Evolutionary conservation across 2,113 vertebrate genomes (phyloP).

Genomic region (Myrmophylax atrothorax): DNA sequence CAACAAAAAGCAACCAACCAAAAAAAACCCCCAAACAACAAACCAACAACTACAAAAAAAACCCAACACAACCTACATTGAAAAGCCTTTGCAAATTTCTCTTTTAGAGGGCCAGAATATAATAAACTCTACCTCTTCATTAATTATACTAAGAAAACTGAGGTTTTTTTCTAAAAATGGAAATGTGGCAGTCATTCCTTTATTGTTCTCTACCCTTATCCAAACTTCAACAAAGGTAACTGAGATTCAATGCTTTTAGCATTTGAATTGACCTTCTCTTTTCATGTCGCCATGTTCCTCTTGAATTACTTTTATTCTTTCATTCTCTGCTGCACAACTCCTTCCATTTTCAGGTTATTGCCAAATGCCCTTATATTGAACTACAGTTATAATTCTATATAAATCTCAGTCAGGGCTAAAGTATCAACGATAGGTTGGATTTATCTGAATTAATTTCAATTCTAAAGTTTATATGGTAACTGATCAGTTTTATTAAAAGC

Average conservation of each 20-base stretch:
- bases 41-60: too few relatives aligned
- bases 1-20: fast-evolving
- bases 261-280: background rate
- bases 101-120: background rate
- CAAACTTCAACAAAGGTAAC: background rate
- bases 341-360: background rate
- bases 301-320: background rate
- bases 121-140: background rate
- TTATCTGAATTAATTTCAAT: background rate
- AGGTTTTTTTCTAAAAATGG: background rate
- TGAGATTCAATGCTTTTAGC: background rate
- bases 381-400: background rate
- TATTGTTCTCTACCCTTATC: background rate
- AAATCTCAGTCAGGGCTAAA: background rate
- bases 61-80: fast-evolving
- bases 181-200: background rate
- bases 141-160: background rate
- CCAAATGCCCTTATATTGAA: background rate
- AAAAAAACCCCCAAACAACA: too few relatives aligned
- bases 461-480: background rate
- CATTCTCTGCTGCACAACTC: background rate
- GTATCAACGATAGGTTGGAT: background rate
- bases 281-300: background rate
- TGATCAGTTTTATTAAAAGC: background rate
- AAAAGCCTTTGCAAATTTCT: background rate